Percentiles rank a stretch among this genome's conserved stretches.
Conservation (phyloP, 2,888 invertebrate genomes). For the Orthosia gothica region DNA sequence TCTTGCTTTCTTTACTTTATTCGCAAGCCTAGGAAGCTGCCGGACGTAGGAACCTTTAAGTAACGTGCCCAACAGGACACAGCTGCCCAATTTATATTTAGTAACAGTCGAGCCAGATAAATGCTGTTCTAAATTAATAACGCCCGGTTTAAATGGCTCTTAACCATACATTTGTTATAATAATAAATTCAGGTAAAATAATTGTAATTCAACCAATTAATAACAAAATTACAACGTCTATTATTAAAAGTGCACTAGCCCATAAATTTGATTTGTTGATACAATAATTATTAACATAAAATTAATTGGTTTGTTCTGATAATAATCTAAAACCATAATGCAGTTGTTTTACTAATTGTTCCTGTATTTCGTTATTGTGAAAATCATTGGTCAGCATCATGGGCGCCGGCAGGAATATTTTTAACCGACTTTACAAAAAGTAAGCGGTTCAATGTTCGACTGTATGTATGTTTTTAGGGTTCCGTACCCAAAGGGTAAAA, state of each 20-base stretch:
- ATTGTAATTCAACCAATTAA: neutral
- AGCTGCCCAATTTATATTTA: conserved; percentile 6
- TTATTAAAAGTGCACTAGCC: neutral
- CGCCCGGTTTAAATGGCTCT: neutral
- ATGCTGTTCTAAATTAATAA: neutral
- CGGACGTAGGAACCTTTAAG: no score
- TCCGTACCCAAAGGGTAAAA: no score
- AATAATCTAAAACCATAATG: neutral
- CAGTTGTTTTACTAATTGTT: neutral
- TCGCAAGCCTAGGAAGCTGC: no score
- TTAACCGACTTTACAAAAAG: no score
- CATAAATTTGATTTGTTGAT: neutral
- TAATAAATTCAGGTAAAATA: neutral
- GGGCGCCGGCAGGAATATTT: no score
- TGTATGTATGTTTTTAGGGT: no score
- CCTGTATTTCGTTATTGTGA: no score
- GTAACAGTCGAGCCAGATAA: neutral
- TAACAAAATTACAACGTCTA: conserved; percentile 11
- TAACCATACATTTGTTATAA: conserved; percentile 13
- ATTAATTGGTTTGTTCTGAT: neutral
- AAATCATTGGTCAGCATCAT: no score
- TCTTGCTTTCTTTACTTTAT: no score
- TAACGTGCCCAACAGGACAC: neutral
- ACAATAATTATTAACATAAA: conserved; percentile 14
- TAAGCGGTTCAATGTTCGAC: no score